Conservation (phyloP, 2,113 vertebrate genomes). For the Coptodon rendalli region DNA sequence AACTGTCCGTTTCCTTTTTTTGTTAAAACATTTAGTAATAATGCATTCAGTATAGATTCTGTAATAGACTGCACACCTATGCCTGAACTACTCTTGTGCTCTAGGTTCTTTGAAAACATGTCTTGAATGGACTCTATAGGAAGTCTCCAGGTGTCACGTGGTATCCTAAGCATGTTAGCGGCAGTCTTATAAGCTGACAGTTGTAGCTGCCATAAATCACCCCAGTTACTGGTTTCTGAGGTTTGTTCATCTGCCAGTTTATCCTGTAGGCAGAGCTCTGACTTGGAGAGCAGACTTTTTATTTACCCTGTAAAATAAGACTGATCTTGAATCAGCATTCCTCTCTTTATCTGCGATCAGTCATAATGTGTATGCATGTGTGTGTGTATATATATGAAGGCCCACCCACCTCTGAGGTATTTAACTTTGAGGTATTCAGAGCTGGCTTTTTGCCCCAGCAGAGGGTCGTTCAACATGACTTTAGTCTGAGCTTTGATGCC, state of each 20-base stretch:
- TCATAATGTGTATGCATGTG: not conserved
- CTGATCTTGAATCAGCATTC: not conserved
- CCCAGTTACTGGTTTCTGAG: not conserved
- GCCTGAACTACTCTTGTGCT: not conserved
- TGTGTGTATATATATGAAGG: not conserved
- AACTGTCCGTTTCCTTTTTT: not conserved
- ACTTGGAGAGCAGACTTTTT: not conserved
- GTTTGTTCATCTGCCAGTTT: not conserved
- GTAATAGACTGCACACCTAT: not conserved
- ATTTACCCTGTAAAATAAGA: not conserved
- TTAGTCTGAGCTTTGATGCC: constrained; percentile 98
- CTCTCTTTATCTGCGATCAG: not conserved
- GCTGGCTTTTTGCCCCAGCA: constrained; percentile 95
- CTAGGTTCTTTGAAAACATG: not conserved
- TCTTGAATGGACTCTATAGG: not conserved
- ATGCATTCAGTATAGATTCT: not conserved
- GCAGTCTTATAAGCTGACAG: not conserved
- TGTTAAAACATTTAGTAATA: not conserved
- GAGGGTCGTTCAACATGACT: constrained; percentile 94
- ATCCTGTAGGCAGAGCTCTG: not conserved
- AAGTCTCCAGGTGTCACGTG: not conserved
- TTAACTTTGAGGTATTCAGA: constrained; percentile 97
- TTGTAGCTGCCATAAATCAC: not conserved
- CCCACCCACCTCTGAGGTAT: constrained; percentile 87
- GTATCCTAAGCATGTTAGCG: not conserved